These are phyloP conservation scores for Folsomia manolachei DNA, from an alignment of 2,888 invertebrate species.

Conservation along the genomic window DNA sequence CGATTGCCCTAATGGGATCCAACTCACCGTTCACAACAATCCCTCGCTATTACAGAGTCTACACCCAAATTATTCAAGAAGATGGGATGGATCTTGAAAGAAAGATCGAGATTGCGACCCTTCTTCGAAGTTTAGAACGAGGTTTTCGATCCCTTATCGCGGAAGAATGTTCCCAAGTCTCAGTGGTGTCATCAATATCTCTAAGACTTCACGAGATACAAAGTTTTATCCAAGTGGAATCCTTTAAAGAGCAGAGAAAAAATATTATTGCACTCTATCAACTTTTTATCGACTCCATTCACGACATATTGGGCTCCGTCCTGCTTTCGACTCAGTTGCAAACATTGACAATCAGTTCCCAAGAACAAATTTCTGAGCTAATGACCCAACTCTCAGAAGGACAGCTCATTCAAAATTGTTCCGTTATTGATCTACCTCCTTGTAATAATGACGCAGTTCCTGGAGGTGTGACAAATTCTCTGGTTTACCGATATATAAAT, in stretches of 20 bases:
- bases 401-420: not conserved
- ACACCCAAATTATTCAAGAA: not conserved
- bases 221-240: not conserved
- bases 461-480: not conserved
- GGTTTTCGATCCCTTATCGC: conserved; percentile 1
- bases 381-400: not conserved
- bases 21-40: not conserved
- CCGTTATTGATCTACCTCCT: not conserved
- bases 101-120: not conserved
- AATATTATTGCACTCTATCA: not conserved
- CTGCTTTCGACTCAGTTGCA: not conserved
- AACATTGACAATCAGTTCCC: not conserved
- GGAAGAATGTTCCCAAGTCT: not conserved
- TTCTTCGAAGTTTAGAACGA: not conserved
- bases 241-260: conserved; percentile 3
- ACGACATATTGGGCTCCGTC: not conserved
- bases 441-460: conserved; percentile 1
- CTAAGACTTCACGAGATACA: not conserved
- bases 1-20: not conserved
- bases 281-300: conserved; percentile 2
- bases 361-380: not conserved
- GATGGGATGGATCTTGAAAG: not conserved
- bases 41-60: not conserved
- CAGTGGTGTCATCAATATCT: not conserved
- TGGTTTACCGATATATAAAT: not conserved